Evolutionary conservation across 2,888 invertebrate genomes (phyloP).

Genomic region (Bombylius major): DNA sequence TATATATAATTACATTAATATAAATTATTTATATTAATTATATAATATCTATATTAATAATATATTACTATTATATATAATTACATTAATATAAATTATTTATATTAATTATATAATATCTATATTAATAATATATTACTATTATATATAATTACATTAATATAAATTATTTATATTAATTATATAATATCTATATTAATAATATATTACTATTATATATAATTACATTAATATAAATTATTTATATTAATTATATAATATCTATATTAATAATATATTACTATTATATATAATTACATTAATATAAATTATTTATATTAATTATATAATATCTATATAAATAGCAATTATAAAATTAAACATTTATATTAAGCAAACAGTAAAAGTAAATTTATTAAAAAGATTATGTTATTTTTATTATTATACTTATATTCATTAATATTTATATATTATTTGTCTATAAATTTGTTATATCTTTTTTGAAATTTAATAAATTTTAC

Average conservation of each 20-base stretch:
- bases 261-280: constrained; percentile 2
- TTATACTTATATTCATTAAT: no score
- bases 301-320: neutral
- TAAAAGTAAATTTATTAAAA: no score
- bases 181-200: constrained; percentile 21
- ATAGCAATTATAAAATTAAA: no score
- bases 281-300: constrained; percentile 1
- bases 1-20: constrained; percentile 11
- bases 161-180: constrained; percentile 15
- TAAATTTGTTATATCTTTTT: no score
- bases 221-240: constrained; percentile 12
- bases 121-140: no score
- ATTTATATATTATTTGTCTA: no score
- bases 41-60: neutral
- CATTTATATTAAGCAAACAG: no score
- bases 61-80: constrained; percentile 4
- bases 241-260: constrained; percentile 6
- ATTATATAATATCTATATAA: no score
- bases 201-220: constrained; percentile 20
- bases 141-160: no score
- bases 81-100: neutral
- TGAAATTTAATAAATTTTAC: no score
- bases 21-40: constrained; percentile 13
- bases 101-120: neutral
- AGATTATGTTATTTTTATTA: no score